A percentile compares a stretch with the other conserved stretches of the same genome.
Evolutionary conservation across 1,140 invertebrate species (phyloP).

Genomic region (Zaprionus capensis): DNA sequence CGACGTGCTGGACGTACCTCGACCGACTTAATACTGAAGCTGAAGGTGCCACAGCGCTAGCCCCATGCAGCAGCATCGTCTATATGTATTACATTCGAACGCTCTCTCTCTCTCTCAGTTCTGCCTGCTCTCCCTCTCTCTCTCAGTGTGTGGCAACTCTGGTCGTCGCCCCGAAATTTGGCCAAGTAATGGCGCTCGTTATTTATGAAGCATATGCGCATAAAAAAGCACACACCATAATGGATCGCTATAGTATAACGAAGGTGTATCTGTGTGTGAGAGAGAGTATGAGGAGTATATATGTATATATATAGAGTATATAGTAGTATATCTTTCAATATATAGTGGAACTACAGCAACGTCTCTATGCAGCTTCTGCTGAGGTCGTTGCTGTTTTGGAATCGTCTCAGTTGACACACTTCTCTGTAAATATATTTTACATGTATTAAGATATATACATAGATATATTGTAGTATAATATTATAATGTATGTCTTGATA

Average conservation of each 20-base stretch:
- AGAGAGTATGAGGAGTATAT: slow-evolving; percentile 28
- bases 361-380: slow-evolving; percentile 61
- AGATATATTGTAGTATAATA: neutral
- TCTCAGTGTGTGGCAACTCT: slow-evolving; percentile 59
- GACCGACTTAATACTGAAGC: slow-evolving; percentile 82
- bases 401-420: slow-evolving; percentile 35
- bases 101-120: slow-evolving; percentile 1
- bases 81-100: slow-evolving; percentile 47
- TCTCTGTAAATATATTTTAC: slow-evolving; percentile 4
- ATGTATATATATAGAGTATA: slow-evolving; percentile 3
- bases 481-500: slow-evolving; percentile 1
- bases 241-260: slow-evolving; percentile 50
- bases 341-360: slow-evolving; percentile 14
- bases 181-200: slow-evolving; percentile 75
- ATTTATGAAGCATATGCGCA: slow-evolving; percentile 78
- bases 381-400: slow-evolving; percentile 69
- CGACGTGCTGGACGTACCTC: slow-evolving; percentile 80
- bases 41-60: slow-evolving; percentile 46
- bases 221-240: slow-evolving; percentile 78
- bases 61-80: slow-evolving; percentile 47
- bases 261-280: neutral
- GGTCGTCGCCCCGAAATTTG: slow-evolving; percentile 44
- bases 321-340: neutral
- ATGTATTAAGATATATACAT: neutral
- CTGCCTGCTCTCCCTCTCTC: neutral